Evolutionary conservation across 1,140 invertebrate genomes (phyloP).

Genomic region (Drosophila athabasca): DNA sequence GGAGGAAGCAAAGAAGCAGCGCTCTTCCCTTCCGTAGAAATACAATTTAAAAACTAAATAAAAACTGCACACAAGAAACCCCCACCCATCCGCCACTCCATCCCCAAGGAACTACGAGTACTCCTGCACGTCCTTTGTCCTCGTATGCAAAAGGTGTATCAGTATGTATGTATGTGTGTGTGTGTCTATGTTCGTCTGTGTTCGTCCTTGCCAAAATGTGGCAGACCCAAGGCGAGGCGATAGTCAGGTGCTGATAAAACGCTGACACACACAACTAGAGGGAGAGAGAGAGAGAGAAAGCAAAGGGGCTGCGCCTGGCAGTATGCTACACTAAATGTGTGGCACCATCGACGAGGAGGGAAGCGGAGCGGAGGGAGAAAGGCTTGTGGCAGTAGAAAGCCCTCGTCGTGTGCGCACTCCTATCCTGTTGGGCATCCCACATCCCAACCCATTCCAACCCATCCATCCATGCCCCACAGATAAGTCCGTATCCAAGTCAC

Average conservation of each 20-base stretch:
- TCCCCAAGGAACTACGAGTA: neutral
- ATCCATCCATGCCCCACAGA: constrained; percentile 24
- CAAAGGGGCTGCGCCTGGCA: constrained; percentile 27
- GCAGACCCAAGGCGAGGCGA: constrained; percentile 58
- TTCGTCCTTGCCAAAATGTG: constrained; percentile 70
- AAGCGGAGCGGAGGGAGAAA: neutral
- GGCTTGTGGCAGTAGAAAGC: neutral
- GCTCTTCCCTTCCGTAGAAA: neutral
- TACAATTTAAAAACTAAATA: constrained; percentile 51
- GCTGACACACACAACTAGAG: constrained; percentile 49
- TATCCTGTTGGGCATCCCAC: constrained; percentile 13
- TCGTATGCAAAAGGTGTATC: too few species aligned
- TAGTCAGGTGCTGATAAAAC: constrained; percentile 60
- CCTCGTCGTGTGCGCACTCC: neutral
- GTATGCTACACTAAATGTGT: constrained; percentile 39
- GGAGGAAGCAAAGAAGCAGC: constrained; percentile 13
- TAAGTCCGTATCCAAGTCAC: constrained; percentile 72
- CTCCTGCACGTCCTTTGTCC: constrained; percentile 20
- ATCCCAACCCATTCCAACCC: too few species aligned
- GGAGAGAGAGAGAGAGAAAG: constrained; percentile 24
- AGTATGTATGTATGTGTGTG: too few species aligned
- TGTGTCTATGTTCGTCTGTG: too few species aligned
- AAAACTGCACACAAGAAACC: constrained; percentile 51
- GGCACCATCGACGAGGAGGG: constrained; percentile 1
- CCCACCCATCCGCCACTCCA: constrained; percentile 16